These are phyloP conservation scores for Coecobrya sp. DNA, from an alignment of 2,888 invertebrate genomes.

Conservation along the genomic window DNA sequence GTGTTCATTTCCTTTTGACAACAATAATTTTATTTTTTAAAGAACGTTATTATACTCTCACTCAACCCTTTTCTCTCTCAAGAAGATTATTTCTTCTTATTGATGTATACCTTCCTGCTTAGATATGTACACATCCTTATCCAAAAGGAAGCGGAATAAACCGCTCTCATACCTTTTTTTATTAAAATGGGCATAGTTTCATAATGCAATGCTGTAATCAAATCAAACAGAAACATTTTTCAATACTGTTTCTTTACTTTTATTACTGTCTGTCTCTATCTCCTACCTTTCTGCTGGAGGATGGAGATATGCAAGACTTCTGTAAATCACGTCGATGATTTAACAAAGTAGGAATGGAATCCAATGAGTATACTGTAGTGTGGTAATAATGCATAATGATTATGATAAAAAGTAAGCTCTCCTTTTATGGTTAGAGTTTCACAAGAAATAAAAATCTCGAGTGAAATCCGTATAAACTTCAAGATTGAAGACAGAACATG, in stretches of 20 bases:
- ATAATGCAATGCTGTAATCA: constrained; percentile 57
- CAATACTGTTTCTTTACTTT: constrained; percentile 24
- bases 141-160: neutral
- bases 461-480: constrained; percentile 22
- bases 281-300: neutral
- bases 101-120: constrained; percentile 10
- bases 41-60: constrained; percentile 47
- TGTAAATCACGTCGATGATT: constrained; percentile 22
- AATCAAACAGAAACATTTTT: constrained; percentile 50
- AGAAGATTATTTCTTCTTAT: constrained; percentile 15
- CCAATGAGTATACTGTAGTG: neutral
- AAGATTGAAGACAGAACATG: neutral
- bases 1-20: constrained; percentile 46
- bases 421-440: constrained; percentile 69
- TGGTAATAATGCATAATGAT: constrained; percentile 57
- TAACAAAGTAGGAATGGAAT: constrained; percentile 44
- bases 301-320: neutral
- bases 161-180: neutral
- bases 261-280: constrained; percentile 18
- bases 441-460: constrained; percentile 33
- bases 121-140: neutral
- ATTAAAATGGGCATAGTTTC: neutral
- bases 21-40: constrained; percentile 18
- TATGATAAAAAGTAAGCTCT: constrained; percentile 59
- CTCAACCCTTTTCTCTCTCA: constrained; percentile 44